Conservation (phyloP, 2,113 vertebrate genomes). For the Gallinago media region DNA sequence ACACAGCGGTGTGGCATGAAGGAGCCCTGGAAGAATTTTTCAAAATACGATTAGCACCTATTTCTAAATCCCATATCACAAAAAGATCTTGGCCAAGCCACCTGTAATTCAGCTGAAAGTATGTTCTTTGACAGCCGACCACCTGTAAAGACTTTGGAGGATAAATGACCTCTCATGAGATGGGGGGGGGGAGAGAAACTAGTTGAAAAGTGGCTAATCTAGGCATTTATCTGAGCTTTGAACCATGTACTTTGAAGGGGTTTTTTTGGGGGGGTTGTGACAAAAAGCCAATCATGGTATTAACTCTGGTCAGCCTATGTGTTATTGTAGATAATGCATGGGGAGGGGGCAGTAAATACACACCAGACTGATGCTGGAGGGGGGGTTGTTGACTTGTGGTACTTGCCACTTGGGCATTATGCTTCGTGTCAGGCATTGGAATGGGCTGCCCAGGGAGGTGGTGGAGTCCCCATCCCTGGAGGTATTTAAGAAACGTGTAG, state of each 20-base stretch:
- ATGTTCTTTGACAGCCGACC: conserved; percentile 26
- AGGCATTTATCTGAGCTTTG: conserved; percentile 28
- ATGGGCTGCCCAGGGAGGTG: too few species aligned
- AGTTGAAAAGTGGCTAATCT: background rate
- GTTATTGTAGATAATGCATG: accelerated
- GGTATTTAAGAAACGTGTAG: too few species aligned
- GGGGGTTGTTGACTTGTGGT: background rate
- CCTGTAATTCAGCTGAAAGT: conserved; percentile 16
- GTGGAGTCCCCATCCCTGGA: too few species aligned
- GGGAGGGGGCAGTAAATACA: background rate
- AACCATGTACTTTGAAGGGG: background rate
- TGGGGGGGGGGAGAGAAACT: background rate
- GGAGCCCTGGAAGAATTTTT: conserved; percentile 39
- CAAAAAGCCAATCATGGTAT: background rate
- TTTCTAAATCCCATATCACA: background rate
- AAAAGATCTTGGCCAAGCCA: background rate
- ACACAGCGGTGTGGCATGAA: background rate
- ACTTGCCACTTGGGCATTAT: background rate
- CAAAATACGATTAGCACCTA: conserved; percentile 7
- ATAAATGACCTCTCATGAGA: background rate
- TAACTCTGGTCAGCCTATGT: background rate
- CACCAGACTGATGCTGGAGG: background rate
- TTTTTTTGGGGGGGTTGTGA: background rate
- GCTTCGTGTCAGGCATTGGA: background rate
- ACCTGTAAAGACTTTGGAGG: conserved; percentile 18